phyloP scores from a whole-genome alignment of 2,797 vertebrate species.

The Siniperca obscura region DNA sequence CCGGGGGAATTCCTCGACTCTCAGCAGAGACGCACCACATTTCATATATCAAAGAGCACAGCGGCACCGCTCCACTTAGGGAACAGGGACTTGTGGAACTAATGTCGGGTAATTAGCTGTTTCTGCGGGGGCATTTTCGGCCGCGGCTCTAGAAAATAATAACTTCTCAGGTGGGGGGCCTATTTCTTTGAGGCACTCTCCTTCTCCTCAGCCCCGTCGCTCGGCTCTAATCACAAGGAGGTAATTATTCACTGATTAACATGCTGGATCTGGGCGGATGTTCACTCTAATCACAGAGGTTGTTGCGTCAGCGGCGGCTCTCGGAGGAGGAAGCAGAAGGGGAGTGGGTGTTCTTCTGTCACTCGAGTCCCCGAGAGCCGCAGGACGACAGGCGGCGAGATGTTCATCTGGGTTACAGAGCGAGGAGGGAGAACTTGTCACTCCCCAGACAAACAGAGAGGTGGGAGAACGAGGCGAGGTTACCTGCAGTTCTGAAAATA shows the following conservation, averaged over 20 bases:
- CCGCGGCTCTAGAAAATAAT: conserved; percentile 70
- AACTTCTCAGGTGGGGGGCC: conserved; percentile 73
- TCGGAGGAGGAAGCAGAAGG: conserved; percentile 52
- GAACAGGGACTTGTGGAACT: conserved; percentile 68
- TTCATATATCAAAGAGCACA: conserved; percentile 68
- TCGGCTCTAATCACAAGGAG: conserved; percentile 75
- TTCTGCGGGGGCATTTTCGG: conserved; percentile 74
- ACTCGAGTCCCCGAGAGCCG: conserved; percentile 1
- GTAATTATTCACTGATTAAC: conserved; percentile 82
- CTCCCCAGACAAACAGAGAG: conserved; percentile 9
- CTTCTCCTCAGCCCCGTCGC: conserved; percentile 51
- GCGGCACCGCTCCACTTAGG: conserved; percentile 47
- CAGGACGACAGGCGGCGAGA: conserved; percentile 4
- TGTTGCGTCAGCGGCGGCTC: conserved; percentile 56
- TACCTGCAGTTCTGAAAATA: conserved; percentile 21
- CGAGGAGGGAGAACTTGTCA: neutral
- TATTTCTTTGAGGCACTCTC: conserved; percentile 77
- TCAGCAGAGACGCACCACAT: conserved; percentile 58
- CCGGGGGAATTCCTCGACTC: conserved; percentile 53
- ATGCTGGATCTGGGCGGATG: conserved; percentile 62
- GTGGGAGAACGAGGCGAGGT: conserved; percentile 1
- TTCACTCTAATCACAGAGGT: conserved; percentile 66
- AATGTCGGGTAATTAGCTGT: conserved; percentile 74
- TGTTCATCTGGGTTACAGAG: conserved; percentile 17
- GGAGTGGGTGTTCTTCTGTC: conserved; percentile 60